These are phyloP conservation scores for Chloropsis cyanopogon DNA, from an alignment of 2,113 vertebrate genomes.

Conservation along the genomic window DNA sequence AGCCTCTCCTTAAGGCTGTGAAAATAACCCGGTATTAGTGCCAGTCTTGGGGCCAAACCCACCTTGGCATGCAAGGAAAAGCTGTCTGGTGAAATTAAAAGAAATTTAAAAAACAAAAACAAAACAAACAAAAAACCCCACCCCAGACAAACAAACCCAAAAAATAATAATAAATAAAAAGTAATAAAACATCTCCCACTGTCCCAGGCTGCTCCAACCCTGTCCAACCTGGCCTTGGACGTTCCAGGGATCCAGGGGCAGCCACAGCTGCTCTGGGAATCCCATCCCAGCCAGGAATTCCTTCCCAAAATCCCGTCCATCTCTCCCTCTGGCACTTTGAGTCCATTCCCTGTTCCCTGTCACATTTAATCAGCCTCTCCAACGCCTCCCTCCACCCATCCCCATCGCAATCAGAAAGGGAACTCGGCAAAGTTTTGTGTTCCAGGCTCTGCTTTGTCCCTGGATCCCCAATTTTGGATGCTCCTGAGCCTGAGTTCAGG, in stretches of 20 bases:
- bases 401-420: fast-evolving
- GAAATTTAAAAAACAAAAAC: too few relatives aligned
- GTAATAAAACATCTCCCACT: background rate
- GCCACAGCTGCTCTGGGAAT: background rate
- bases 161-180: too few relatives aligned
- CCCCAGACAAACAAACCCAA: too few relatives aligned
- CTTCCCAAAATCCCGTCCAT: background rate
- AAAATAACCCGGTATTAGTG: background rate
- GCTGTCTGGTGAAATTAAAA: too few relatives aligned
- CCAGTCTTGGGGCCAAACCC: background rate
- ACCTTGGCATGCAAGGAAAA: background rate
- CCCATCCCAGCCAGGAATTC: background rate
- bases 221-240: fast-evolving
- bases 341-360: background rate
- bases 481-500: background rate
- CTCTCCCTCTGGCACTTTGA: background rate
- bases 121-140: too few relatives aligned
- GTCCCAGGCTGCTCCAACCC: too few relatives aligned
- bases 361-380: background rate
- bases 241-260: too few relatives aligned
- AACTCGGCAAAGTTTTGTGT: background rate
- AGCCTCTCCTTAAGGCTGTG: background rate
- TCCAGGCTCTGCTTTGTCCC: background rate
- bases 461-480: background rate
- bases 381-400: fast-evolving